Base-by-base conservation (phyloP, 2,888 invertebrate genomes). In the Troides helena region DNA sequence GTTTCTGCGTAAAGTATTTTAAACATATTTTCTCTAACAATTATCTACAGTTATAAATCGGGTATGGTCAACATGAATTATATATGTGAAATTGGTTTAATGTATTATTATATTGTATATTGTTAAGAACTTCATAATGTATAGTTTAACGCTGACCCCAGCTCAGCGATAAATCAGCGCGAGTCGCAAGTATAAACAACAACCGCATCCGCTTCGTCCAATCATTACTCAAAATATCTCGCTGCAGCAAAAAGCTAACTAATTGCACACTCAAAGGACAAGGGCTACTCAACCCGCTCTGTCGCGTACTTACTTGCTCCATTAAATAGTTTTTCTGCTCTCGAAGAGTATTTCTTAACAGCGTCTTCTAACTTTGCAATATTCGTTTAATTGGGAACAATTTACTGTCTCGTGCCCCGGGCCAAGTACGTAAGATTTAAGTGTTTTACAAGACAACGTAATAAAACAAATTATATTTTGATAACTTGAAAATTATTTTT, bases 261-360 rank as follows among this genome's bases (percentile, higher is more conserved):
- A 92, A 92, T 91, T 90, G 90, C 89, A 82, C 84, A 85, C 88
- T 89, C 86, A 86, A 90, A 89, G 88, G 89, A 90, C 90, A 88
- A 88, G 89, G 86, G 85, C 85, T 86, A 86, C 86, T 88, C 83
- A 77, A 77, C 76, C 79, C 79, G 77, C 80, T 84, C 87, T 85
- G 86, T 88, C 85, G 83, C 85, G 85, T 89, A 90, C 90, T 85
- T 89, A 90, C 90, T 92, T 89, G 88, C 88, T 87, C 89, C 91
- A 88, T 91, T 87, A 85, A 85, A 85, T 85, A 86, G 86, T 88
- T 89, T 88, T 90, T 87, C 85, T 83, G 78, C 81, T 81, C 81
- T 78, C 78, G 74, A 76, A 81, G 75, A 81, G 81, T 82, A 81
- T 81, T 73, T 72, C 72, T 72, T 70, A 76, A 73, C 72, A 73